phyloP scores from a whole-genome alignment of 2,888 invertebrate genomes.

The Cephus nigrinus region DNA sequence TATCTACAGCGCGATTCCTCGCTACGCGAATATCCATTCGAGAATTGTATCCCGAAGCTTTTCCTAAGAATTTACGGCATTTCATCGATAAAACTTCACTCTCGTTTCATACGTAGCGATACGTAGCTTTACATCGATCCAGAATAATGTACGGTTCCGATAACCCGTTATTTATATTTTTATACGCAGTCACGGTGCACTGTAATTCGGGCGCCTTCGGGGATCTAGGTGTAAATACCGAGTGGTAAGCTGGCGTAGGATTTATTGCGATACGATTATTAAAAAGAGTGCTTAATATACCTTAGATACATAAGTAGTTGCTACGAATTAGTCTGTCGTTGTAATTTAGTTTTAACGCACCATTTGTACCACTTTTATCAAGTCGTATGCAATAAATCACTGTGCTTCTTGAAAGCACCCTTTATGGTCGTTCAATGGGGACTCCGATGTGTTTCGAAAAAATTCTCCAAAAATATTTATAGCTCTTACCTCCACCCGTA shows the following conservation, averaged over 20 bases:
- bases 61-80: background rate
- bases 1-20: background rate
- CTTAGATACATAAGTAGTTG: background rate
- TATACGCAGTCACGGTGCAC: background rate
- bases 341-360: background rate
- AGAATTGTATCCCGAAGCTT: background rate
- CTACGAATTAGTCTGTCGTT: background rate
- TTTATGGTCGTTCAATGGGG: background rate
- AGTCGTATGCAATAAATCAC: background rate
- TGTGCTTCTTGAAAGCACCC: background rate
- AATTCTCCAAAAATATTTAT: too few relatives aligned
- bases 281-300: background rate
- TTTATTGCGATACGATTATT: background rate
- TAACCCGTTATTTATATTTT: background rate
- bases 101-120: background rate
- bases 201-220: background rate
- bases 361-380: background rate
- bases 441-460: too few relatives aligned
- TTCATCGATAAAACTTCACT: background rate
- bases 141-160: background rate
- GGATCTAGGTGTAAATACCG: background rate
- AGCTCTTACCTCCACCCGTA: background rate
- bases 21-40: background rate
- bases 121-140: background rate
- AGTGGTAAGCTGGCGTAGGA: background rate